Base-by-base conservation (phyloP, 2,113 vertebrate species). In the Sinocyclocheilus anshuiensis region DNA sequence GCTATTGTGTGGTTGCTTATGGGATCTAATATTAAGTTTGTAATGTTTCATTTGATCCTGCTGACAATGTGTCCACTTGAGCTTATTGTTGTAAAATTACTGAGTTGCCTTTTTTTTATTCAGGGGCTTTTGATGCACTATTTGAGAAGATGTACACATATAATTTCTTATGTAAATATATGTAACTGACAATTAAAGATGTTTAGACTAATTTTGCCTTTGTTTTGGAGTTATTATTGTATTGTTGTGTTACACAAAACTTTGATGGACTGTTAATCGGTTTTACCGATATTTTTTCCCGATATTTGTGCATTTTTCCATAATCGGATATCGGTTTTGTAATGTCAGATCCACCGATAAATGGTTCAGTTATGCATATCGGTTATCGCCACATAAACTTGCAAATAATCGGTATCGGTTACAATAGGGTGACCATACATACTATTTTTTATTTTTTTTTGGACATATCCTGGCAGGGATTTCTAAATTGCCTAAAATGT, bases 181-280 rank as follows among this genome's bases (percentile, higher is more conserved):
- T 57, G 88, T 78, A 90, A 88, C 91, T 92, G 86, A 91, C 76
- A 92, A 95, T 94, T 92, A 95, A 94, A 93, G 87, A 93, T 87
- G 90, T 89, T 92, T 77, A 86, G 91, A 93, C 90, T 94, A 33
- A 2, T 33, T 33, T 33, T 33, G 93, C 93, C 93, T 26, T 84
- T 79, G 50, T 53, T 71, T 50, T 39, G 1, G 65, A 36, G 65
- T 36, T 22, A 57, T 59, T 76, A 10, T 8, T 26, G 1, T 22
- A 18, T 84, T 24, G 7, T 45, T 24, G 18, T 59, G 57, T 61
- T n/a, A 61, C 6, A 74, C 24, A 26, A 65, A 63, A 15, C 24
- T 1, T 20, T 67, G 8, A 59, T 59, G 6, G 6, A 57, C 55
- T 4, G 20, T 9, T 59, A 59, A 59, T 59, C 20, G 8, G 57